These are phyloP conservation scores for Brenthis hecate DNA, from an alignment of 2,888 invertebrate species.

Conservation along the genomic window DNA sequence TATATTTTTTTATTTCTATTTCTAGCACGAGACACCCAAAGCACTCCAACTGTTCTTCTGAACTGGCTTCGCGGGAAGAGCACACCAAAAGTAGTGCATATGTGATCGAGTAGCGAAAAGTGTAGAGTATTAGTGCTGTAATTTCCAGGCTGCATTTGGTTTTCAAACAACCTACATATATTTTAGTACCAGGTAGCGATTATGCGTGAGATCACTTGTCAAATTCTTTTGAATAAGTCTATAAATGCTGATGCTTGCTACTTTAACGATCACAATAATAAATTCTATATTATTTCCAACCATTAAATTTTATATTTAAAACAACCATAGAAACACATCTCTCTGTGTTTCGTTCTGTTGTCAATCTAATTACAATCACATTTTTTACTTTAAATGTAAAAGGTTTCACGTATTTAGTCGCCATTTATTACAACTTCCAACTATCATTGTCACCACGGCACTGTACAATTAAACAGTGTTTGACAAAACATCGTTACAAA, in stretches of 20 bases:
- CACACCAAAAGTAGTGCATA: slow-evolving; percentile 84
- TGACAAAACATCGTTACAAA: slow-evolving; percentile 31
- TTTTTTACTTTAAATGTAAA: background rate
- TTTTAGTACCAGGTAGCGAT: background rate
- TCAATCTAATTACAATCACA: too few species aligned
- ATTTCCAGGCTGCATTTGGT: slow-evolving; percentile 12
- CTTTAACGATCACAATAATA: too few species aligned
- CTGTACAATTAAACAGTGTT: slow-evolving; percentile 35
- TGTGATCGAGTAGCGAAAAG: slow-evolving; percentile 55
- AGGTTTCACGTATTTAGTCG: background rate
- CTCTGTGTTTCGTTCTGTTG: too few species aligned
- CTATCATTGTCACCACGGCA: slow-evolving; percentile 24
- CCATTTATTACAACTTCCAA: background rate
- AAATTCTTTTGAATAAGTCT: too few species aligned
- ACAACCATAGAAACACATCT: too few species aligned
- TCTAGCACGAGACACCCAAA: slow-evolving; percentile 89
- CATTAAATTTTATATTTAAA: too few species aligned
- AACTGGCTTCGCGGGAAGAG: slow-evolving; percentile 92
- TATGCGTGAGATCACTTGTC: background rate
- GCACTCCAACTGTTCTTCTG: slow-evolving; percentile 89
- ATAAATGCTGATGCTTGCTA: too few species aligned
- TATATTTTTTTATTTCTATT: slow-evolving; percentile 46
- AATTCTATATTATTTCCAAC: too few species aligned
- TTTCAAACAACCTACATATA: background rate
- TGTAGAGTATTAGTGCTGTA: slow-evolving; percentile 23